Conservation (phyloP, 2,113 vertebrate species). For the Dipodomys ordii region DNA sequence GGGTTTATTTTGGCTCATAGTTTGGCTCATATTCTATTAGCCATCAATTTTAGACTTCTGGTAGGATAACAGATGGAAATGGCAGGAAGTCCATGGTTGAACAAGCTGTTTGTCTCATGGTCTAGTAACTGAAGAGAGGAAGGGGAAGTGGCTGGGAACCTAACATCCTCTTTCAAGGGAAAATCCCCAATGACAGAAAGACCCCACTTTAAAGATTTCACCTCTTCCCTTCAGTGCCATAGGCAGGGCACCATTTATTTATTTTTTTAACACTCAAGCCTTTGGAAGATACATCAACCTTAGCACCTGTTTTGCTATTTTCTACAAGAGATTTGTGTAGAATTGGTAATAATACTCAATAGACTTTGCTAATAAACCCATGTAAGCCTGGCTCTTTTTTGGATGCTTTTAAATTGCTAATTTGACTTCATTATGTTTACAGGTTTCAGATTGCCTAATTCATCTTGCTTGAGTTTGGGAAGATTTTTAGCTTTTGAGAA, state of each 20-base stretch:
- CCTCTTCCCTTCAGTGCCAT: background rate
- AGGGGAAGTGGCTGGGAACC: background rate
- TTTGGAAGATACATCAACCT: background rate
- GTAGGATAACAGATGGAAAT: background rate
- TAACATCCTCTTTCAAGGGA: background rate
- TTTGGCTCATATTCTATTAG: background rate
- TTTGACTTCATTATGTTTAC: background rate
- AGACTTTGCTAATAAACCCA: background rate
- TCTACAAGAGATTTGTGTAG: background rate
- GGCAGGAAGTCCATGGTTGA: background rate
- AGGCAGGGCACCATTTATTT: background rate
- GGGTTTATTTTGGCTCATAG: background rate
- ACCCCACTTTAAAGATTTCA: background rate
- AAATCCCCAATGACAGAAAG: background rate
- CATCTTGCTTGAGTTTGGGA: background rate
- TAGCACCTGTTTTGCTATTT: background rate
- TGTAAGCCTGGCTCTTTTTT: background rate
- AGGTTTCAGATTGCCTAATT: background rate
- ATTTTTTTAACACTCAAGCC: background rate
- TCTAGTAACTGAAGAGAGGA: background rate
- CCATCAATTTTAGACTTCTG: background rate
- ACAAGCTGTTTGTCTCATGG: background rate
- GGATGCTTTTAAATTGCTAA: background rate
- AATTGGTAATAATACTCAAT: background rate
- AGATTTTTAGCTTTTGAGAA: background rate